Percentiles rank a stretch among this genome's conserved stretches.
These are phyloP conservation scores for Fregata magnificens DNA, from an alignment of 2,113 vertebrate species.

Conservation along the genomic window DNA sequence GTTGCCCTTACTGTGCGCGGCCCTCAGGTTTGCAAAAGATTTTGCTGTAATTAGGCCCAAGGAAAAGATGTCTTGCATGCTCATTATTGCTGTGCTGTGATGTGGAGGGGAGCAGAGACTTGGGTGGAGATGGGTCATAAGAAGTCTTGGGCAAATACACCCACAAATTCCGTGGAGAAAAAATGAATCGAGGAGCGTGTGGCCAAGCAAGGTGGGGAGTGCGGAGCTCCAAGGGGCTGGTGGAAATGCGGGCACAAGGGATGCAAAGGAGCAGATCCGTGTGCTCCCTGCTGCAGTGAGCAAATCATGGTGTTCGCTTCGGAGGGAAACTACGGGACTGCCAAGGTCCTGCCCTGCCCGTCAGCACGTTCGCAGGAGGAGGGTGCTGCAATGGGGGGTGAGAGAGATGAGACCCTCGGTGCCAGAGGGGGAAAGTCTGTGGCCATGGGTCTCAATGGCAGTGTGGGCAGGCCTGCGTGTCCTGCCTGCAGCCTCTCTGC, in stretches of 20 bases:
- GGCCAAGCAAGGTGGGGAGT: neutral
- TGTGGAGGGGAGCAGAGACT: neutral
- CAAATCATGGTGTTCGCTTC: neutral
- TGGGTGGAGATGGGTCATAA: neutral
- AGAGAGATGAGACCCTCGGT: neutral
- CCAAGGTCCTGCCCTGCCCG: neutral
- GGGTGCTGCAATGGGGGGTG: rapidly evolving
- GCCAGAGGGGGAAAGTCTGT: neutral
- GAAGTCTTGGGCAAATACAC: neutral
- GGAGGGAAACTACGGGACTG: neutral
- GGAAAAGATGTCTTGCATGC: neutral
- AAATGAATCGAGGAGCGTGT: rapidly evolving
- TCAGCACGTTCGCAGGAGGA: rapidly evolving
- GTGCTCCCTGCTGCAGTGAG: neutral
- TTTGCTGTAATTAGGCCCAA: neutral
- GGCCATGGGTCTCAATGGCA: rapidly evolving
- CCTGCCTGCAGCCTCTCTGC: neutral
- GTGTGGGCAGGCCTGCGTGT: neutral
- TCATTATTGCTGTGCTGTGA: neutral
- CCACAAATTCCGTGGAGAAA: neutral
- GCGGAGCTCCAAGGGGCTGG: neutral
- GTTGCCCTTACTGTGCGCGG: rapidly evolving
- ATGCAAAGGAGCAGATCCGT: neutral
- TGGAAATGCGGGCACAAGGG: rapidly evolving
- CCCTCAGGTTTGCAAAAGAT: neutral